Percentiles rank a stretch among this genome's conserved stretches.
These are phyloP conservation scores for Protosalanx chinensis DNA, from an alignment of 2,797 vertebrate species.

Conservation along the genomic window DNA sequence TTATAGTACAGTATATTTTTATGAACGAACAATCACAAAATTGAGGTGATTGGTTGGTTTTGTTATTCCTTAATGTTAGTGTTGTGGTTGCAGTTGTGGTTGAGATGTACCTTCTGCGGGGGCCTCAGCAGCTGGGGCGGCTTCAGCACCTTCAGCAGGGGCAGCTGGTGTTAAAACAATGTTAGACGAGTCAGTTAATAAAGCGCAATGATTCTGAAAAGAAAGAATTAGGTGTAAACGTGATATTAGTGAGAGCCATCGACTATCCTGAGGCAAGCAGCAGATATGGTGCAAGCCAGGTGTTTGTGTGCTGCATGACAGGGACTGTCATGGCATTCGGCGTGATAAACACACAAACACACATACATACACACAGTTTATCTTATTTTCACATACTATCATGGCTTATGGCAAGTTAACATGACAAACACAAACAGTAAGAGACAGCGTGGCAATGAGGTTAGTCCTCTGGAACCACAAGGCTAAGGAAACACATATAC, in stretches of 20 bases:
- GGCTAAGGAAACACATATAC: not conserved
- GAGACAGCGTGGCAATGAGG: not conserved
- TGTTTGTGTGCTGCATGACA: constrained; percentile 5
- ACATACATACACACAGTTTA: not conserved
- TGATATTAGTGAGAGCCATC: constrained; percentile 5
- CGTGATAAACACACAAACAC: not conserved
- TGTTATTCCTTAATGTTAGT: not conserved
- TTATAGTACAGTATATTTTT: too few species aligned
- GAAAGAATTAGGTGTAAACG: constrained; percentile 19
- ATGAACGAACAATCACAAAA: too few species aligned
- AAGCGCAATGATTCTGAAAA: not conserved
- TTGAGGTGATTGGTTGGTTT: not conserved
- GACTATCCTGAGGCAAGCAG: constrained; percentile 29
- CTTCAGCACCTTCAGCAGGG: constrained; percentile 38
- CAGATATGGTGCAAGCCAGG: not conserved
- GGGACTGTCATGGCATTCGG: not conserved
- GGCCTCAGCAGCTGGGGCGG: constrained; percentile 39
- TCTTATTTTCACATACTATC: not conserved
- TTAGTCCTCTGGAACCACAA: too few species aligned
- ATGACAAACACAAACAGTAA: not conserved
- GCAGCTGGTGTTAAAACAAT: constrained; percentile 50
- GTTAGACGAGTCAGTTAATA: constrained; percentile 46
- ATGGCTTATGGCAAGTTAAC: too few species aligned
- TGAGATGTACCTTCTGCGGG: constrained; percentile 49
- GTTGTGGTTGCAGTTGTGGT: constrained; percentile 5